Conservation (phyloP, 37 sponge, comb jelly and placozoan species). For the Cliona cf. orientalis region DNA sequence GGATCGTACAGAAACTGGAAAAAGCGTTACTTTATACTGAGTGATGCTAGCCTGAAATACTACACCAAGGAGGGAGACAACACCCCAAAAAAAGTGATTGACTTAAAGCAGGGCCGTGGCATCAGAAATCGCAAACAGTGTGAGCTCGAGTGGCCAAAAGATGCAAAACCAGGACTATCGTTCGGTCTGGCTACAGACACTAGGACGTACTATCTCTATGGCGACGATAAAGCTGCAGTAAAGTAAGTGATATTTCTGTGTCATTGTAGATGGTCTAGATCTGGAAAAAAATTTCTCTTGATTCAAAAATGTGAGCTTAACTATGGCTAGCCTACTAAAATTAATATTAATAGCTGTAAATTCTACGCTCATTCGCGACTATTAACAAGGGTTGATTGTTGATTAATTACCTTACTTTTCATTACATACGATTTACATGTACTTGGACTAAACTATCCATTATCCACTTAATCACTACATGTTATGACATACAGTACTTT, state of each 20-base stretch:
- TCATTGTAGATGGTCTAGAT: background rate
- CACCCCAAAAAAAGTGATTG: conserved; percentile 53
- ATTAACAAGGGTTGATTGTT: too few relatives aligned
- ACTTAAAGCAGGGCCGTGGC: conserved; percentile 50
- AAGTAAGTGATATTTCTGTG: conserved; percentile 26
- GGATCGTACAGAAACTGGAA: conserved; percentile 69
- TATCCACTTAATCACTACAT: too few relatives aligned
- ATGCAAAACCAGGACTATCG: conserved; percentile 26
- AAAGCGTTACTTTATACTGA: conserved; percentile 61
- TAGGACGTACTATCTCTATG: conserved; percentile 77
- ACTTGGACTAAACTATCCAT: too few relatives aligned
- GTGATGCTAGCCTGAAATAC: conserved; percentile 37
- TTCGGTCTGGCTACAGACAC: conserved; percentile 60
- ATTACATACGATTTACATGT: too few relatives aligned
- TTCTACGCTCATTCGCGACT: too few relatives aligned
- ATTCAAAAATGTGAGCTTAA: background rate
- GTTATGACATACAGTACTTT: too few relatives aligned
- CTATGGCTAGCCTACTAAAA: background rate
- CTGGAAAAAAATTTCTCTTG: background rate
- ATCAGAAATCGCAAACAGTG: conserved; percentile 37
- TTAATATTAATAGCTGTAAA: background rate
- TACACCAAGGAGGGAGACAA: conserved; percentile 43
- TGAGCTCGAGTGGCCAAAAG: conserved; percentile 58
- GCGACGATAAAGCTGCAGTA: conserved; percentile 11
- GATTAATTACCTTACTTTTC: too few relatives aligned